Conservation (phyloP, 35 echinoderm and acorn worm species). For the Antedon bifida region DNA sequence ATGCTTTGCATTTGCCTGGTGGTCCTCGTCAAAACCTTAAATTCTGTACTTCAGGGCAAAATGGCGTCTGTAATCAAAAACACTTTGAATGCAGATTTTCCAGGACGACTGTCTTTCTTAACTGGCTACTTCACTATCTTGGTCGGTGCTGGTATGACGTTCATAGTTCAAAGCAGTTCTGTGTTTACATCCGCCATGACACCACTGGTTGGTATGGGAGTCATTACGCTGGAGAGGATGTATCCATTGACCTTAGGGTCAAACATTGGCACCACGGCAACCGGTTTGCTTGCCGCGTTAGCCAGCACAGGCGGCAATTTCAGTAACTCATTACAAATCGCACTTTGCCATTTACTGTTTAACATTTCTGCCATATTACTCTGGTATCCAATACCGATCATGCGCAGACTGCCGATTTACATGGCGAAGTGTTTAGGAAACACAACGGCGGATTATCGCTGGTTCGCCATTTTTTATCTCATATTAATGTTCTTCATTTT, state of each 20-base stretch:
- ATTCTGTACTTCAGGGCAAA: slow-evolving; percentile 66
- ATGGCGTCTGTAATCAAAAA: slow-evolving; percentile 43
- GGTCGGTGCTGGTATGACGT: slow-evolving; percentile 70
- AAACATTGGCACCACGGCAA: slow-evolving; percentile 91
- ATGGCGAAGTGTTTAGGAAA: slow-evolving; percentile 70
- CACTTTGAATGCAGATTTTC: slow-evolving; percentile 80
- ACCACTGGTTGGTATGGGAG: slow-evolving; percentile 78
- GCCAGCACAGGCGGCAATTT: slow-evolving; percentile 46
- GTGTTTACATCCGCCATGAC: slow-evolving; percentile 91
- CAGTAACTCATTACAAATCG: slow-evolving; percentile 61
- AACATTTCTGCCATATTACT: slow-evolving; percentile 76
- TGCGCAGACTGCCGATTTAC: slow-evolving; percentile 49
- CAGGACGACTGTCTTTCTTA: slow-evolving; percentile 46
- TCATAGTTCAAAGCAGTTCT: slow-evolving; percentile 88
- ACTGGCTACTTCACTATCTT: slow-evolving; percentile 89
- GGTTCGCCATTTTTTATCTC: slow-evolving; percentile 81
- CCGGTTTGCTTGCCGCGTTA: slow-evolving; percentile 75
- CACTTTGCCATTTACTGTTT: slow-evolving; percentile 92
- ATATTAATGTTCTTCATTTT: slow-evolving; percentile 48
- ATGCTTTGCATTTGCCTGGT: slow-evolving; percentile 49
- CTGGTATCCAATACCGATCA: slow-evolving; percentile 86
- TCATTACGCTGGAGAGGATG: slow-evolving; percentile 72
- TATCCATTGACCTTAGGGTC: slow-evolving; percentile 86
- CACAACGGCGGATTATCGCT: slow-evolving; percentile 76
- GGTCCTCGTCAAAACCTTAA: slow-evolving; percentile 59